Conservation (phyloP, 2,113 vertebrate genomes). For the Myiozetetes cayanensis region DNA sequence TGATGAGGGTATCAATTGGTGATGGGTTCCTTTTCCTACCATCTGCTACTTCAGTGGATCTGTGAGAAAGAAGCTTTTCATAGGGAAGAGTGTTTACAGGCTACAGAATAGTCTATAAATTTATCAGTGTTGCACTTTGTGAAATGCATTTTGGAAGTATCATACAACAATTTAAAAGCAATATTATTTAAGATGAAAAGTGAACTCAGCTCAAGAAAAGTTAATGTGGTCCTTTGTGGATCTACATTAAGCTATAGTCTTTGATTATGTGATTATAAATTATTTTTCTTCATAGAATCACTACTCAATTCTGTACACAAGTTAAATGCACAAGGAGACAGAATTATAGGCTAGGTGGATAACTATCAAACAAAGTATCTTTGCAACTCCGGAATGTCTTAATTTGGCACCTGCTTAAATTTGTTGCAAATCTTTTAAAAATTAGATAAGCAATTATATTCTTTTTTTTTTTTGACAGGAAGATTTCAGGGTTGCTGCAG, state of each 20-base stretch:
- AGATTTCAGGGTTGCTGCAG: not conserved
- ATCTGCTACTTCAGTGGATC: not conserved
- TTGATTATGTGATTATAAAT: not conserved
- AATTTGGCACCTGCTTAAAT: not conserved
- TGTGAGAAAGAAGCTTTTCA: not conserved
- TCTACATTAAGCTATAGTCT: not conserved
- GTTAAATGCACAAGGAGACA: not conserved
- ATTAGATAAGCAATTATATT: not conserved
- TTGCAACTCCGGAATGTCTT: not conserved
- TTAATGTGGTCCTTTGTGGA: not conserved
- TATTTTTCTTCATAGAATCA: not conserved
- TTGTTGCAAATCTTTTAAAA: not conserved
- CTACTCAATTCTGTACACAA: not conserved
- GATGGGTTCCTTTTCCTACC: not conserved
- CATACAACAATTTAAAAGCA: not conserved
- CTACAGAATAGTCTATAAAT: not conserved
- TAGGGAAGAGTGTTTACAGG: not conserved
- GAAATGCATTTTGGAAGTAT: not conserved
- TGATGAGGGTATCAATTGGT: not conserved
- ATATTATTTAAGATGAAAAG: not conserved
- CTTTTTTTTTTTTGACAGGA: not conserved
- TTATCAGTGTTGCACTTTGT: not conserved
- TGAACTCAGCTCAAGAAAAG: not conserved
- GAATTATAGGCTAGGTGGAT: not conserved
- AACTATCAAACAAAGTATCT: not conserved